These are phyloP conservation scores for Leucoraja erinaceus DNA, from an alignment of 2,113 vertebrate species.

Conservation along the genomic window DNA sequence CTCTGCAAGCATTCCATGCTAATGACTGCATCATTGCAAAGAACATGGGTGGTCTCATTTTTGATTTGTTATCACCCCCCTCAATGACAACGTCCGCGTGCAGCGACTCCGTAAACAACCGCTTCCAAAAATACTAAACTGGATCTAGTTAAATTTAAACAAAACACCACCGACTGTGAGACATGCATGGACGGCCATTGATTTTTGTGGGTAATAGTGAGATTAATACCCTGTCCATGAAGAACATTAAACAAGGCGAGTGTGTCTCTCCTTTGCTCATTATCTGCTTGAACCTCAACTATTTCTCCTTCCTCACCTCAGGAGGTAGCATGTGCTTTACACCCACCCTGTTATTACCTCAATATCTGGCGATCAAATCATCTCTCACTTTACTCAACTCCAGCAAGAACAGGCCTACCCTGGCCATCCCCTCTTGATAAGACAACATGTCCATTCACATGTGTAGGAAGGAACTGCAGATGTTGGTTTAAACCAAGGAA, in stretches of 20 bases:
- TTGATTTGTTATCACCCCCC: background rate
- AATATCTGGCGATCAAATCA: no score
- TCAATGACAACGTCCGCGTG: background rate
- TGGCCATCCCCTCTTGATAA: no score
- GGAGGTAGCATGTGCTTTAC: no score
- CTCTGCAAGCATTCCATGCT: background rate
- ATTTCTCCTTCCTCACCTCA: background rate
- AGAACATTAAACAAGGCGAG: background rate
- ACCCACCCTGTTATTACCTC: no score
- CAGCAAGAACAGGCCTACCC: no score
- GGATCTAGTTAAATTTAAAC: background rate
- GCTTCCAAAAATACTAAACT: background rate
- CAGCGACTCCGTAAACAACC: background rate
- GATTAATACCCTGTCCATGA: background rate
- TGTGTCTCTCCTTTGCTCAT: background rate
- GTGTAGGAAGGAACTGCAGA: no score
- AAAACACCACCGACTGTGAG: background rate
- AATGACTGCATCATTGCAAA: background rate
- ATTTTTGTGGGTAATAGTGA: background rate
- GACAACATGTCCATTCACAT: no score
- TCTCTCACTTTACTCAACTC: no score
- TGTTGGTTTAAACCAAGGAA: no score
- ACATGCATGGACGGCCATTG: background rate
- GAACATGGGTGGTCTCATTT: background rate
- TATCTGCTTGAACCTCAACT: background rate